These are phyloP conservation scores for Drosophila cracens DNA, from an alignment of 2,888 invertebrate genomes.

Conservation along the genomic window DNA sequence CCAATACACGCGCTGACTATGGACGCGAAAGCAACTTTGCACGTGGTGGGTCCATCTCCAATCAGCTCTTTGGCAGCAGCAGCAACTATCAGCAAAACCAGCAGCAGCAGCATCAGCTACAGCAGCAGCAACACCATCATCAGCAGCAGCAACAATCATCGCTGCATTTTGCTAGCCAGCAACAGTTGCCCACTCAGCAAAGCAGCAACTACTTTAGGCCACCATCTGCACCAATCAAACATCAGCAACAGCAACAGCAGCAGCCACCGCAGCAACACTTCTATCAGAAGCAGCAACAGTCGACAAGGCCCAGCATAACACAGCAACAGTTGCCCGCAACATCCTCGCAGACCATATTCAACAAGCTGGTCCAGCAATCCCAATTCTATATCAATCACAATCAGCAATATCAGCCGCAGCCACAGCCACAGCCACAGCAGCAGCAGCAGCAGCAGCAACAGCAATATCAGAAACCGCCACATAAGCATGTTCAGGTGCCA, in stretches of 20 bases:
- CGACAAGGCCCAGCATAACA: conserved; percentile 54
- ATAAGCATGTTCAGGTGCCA: conserved; percentile 77
- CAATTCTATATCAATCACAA: conserved; percentile 80
- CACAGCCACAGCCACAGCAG: conserved; percentile 47
- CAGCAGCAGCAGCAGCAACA: conserved; percentile 53
- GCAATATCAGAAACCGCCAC: conserved; percentile 65
- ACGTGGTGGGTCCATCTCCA: conserved; percentile 53
- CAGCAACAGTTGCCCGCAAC: conserved; percentile 65
- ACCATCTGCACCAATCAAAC: conserved; percentile 45
- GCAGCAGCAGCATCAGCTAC: conserved; percentile 39
- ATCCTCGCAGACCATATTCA: conserved; percentile 70
- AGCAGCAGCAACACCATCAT: conserved; percentile 40
- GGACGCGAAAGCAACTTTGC: conserved; percentile 63
- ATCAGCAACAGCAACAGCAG: conserved; percentile 26
- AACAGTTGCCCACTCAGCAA: conserved; percentile 31
- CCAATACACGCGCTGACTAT: conserved; percentile 77
- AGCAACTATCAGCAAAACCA: conserved; percentile 28
- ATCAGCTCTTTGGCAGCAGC: conserved; percentile 53
- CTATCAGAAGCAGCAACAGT: conserved; percentile 55
- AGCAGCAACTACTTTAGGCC: conserved; percentile 52
- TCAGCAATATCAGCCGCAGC: conserved; percentile 70
- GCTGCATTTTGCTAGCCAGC: conserved; percentile 13
- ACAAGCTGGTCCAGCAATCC: conserved; percentile 74
- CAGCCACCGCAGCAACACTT: conserved; percentile 32
- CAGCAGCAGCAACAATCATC: conserved; percentile 72